Conservation (phyloP, 2,888 invertebrate species). For the Eupithecia pulchellata region DNA sequence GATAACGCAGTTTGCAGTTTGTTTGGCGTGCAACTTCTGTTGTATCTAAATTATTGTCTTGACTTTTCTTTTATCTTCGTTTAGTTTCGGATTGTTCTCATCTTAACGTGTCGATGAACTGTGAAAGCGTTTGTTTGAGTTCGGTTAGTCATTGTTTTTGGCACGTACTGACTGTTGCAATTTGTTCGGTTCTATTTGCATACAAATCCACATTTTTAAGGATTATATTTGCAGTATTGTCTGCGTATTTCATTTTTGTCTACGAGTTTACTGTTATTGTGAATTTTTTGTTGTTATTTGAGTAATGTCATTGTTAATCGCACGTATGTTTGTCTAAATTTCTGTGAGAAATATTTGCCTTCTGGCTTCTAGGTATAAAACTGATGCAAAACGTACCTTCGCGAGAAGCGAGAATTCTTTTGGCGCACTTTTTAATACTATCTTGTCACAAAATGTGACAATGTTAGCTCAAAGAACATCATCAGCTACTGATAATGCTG, state of each 20-base stretch:
- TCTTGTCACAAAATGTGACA: slow-evolving; percentile 18
- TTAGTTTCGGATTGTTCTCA: slow-evolving; percentile 25
- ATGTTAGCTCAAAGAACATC: slow-evolving; percentile 24
- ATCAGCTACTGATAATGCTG: slow-evolving; percentile 32
- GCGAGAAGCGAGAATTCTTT: neutral
- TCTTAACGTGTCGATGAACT: slow-evolving; percentile 33
- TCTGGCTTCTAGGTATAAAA: neutral
- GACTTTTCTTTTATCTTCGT: slow-evolving; percentile 40
- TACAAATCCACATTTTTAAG: slow-evolving; percentile 25
- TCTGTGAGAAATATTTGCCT: slow-evolving; percentile 7
- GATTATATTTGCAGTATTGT: slow-evolving; percentile 23
- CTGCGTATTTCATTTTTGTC: slow-evolving; percentile 13
- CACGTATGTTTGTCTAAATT: slow-evolving; percentile 19
- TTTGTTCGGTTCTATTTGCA: slow-evolving; percentile 29
- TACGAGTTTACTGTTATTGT: slow-evolving; percentile 20
- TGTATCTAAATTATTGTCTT: slow-evolving; percentile 47
- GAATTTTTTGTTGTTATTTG: slow-evolving; percentile 19
- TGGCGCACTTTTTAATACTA: neutral
- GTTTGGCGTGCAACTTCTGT: slow-evolving; percentile 47
- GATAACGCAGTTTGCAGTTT: slow-evolving; percentile 62
- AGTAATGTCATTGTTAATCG: slow-evolving; percentile 25
- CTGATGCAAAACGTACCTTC: neutral
- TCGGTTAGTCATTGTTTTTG: slow-evolving; percentile 33
- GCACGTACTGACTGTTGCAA: slow-evolving; percentile 27
- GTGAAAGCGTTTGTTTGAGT: slow-evolving; percentile 25